Base-by-base conservation (phyloP, 1,140 invertebrate species). In the Adoxophyes honmai region DNA sequence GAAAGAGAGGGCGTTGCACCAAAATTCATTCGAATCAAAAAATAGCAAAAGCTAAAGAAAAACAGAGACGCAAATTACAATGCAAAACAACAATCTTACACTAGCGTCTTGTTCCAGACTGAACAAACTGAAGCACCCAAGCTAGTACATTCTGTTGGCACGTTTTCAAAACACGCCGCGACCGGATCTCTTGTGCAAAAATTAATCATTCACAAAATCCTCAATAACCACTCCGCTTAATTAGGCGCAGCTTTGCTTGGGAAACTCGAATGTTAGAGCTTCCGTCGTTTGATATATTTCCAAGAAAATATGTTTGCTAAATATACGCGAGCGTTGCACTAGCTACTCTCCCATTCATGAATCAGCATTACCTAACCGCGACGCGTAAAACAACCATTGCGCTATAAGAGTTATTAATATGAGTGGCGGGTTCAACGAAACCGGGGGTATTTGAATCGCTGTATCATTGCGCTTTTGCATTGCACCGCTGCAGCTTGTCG, bases 341-440 rank as follows among this genome's bases (percentile, higher is more conserved):
- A 64, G 34, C 48, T 74, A 73, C 75, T 73, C 75, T 75, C 72
- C 75, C 85, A 88, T 88, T 88, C 85, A 88, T 88, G 85, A 88
- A 86, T 88, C 85, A 80, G 60, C 79, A 68, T 86, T 88, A 86
- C 81, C 81, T 85, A 80, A 88, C 82, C 72, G 68, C 57, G 62
- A 68, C 59, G 60, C 65, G 73, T 75, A 88, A 86, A 86, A 86
- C 82, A 86, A 88, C 81, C 81, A 80, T 62, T 57, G 63, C 60
- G 72, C 70, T 68, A 76, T 76, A 68, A 65, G 74, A 72, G 78
- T 81, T 88, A 88, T 86, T 88, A 88, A 85, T 88, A 88, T 79
- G 71, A 78, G 78, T 70, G 60, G 67, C 68, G 81, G 76, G 85
- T 86, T 86, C 85, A 86, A 85, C 75, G 85, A 78, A 79, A 83